These are phyloP conservation scores for Orthonevra nobilis DNA, from an alignment of 2,888 invertebrate genomes.

Conservation along the genomic window DNA sequence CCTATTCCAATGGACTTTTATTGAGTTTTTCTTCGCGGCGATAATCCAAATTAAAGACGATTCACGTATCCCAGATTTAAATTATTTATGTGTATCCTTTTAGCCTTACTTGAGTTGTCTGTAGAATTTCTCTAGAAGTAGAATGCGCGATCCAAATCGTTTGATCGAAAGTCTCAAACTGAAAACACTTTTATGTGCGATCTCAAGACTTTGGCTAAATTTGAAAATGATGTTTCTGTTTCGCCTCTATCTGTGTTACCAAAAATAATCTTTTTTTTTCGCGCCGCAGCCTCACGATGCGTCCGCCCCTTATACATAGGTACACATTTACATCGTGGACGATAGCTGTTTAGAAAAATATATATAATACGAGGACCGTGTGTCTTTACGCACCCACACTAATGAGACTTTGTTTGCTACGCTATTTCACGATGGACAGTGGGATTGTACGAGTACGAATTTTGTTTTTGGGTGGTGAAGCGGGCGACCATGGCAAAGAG, in stretches of 20 bases:
- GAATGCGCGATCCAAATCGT: constrained; percentile 73
- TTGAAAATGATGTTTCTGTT: constrained; percentile 61
- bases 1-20: neutral
- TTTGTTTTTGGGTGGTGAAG: constrained; percentile 1
- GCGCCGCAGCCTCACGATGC: constrained; percentile 36
- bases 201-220: constrained; percentile 72
- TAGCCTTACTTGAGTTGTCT: constrained; percentile 43
- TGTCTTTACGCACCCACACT: constrained; percentile 33
- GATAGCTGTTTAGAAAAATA: constrained; percentile 1
- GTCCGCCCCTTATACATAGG: constrained; percentile 5
- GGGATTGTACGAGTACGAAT: too few species aligned
- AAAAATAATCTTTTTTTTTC: constrained; percentile 66
- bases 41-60: constrained; percentile 18
- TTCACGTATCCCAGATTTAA: neutral
- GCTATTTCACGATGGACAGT: constrained; percentile 40
- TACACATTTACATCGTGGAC: neutral
- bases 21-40: neutral
- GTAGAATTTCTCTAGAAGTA: constrained; percentile 62
- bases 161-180: constrained; percentile 78
- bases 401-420: neutral
- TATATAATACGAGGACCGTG: constrained; percentile 39
- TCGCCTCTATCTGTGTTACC: constrained; percentile 47
- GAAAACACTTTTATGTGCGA: constrained; percentile 79
- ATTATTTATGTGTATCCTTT: constrained; percentile 4
- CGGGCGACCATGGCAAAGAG: constrained; percentile 40